phyloP scores from a whole-genome alignment of 2,113 vertebrate genomes.

The Pterocles gutturalis region DNA sequence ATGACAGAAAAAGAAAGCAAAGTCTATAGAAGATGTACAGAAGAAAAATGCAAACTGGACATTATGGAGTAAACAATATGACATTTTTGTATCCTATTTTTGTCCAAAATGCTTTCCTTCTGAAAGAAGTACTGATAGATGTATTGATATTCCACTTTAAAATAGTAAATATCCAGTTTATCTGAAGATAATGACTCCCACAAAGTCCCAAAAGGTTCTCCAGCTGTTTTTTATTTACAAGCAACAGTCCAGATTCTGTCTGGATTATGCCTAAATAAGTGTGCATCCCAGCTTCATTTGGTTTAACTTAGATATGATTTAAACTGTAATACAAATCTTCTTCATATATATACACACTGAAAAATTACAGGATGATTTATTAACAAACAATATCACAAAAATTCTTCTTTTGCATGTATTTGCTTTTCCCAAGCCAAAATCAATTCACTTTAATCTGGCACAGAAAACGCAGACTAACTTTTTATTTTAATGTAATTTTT shows the following conservation, averaged over 20 bases:
- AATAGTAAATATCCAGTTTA: neutral
- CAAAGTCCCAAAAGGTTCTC: neutral
- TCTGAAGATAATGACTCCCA: neutral
- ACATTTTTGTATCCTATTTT: neutral
- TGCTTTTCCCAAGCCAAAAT: neutral
- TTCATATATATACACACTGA: neutral
- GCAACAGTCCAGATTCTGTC: neutral
- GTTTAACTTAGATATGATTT: neutral
- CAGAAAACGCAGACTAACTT: neutral
- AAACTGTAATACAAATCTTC: neutral
- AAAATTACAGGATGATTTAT: neutral
- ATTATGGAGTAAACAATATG: neutral
- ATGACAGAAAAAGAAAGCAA: neutral
- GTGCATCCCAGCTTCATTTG: neutral
- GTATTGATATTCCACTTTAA: neutral
- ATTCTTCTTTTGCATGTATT: neutral
- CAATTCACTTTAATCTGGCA: neutral
- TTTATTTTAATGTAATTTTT: neutral
- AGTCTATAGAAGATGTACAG: neutral
- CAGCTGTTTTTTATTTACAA: neutral
- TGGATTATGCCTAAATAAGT: neutral
- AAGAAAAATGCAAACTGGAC: neutral
- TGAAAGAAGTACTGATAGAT: neutral
- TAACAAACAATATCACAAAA: neutral
- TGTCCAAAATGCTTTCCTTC: neutral